Conservation (phyloP, 2,888 invertebrate species). For the Parthenolecanium corni region DNA sequence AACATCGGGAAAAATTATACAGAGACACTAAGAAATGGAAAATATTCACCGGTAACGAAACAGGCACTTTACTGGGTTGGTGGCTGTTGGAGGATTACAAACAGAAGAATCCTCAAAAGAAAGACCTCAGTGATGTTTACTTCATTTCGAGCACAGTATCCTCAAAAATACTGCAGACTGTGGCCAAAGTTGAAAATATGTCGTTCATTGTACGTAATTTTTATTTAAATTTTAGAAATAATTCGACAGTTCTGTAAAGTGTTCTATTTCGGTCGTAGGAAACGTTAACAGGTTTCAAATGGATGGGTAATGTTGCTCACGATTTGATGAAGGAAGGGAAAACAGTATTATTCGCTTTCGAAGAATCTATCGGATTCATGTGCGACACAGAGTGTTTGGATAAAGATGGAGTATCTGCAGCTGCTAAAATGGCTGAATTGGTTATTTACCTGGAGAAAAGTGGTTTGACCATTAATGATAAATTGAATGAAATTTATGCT, state of each 20-base stretch:
- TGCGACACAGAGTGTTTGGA: slow-evolving; percentile 75
- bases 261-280: slow-evolving; percentile 44
- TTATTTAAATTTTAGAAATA: neutral
- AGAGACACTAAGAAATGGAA: slow-evolving; percentile 55
- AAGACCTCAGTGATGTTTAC: slow-evolving; percentile 52
- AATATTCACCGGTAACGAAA: slow-evolving; percentile 88
- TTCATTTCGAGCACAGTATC: slow-evolving; percentile 92
- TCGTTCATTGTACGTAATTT: slow-evolving; percentile 45
- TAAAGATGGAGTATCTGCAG: slow-evolving; percentile 92
- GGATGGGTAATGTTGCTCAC: slow-evolving; percentile 88
- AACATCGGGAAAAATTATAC: neutral
- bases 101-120: slow-evolving; percentile 40
- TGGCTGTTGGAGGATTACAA: slow-evolving; percentile 62
- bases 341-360: slow-evolving; percentile 81
- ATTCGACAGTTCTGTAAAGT: neutral
- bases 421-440: slow-evolving; percentile 65
- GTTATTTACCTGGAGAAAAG: slow-evolving; percentile 51
- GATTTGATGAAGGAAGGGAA: slow-evolving; percentile 60
- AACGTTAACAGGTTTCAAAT: slow-evolving; percentile 97
- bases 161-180: slow-evolving; percentile 78
- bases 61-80: slow-evolving; percentile 88
- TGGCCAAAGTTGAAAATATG: slow-evolving; percentile 67
- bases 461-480: slow-evolving; percentile 47
- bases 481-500: slow-evolving; percentile 64
- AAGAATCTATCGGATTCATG: slow-evolving; percentile 99